Percentiles rank a stretch among this genome's conserved stretches.
phyloP scores from a whole-genome alignment of 2,888 invertebrate genomes.

The Cepaea hortensis region DNA sequence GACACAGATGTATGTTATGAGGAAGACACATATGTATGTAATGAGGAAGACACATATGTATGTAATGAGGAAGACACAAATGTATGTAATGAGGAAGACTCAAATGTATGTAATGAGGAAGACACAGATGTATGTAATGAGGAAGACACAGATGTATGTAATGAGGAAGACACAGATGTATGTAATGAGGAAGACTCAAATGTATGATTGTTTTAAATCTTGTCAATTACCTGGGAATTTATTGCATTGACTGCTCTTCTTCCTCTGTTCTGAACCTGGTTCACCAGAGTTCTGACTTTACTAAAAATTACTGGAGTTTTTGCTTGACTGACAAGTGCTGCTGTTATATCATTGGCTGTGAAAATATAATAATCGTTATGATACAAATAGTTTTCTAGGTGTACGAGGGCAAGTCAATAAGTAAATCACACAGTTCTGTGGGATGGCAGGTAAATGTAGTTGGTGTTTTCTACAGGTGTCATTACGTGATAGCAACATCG shows the following conservation, averaged over 20 bases:
- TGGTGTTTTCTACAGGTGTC: too few species aligned
- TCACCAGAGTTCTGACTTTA: constrained; percentile 56
- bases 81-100: too few species aligned
- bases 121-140: too few species aligned
- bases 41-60: background rate
- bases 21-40: too few species aligned
- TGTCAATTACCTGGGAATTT: background rate
- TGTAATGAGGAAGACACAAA: background rate
- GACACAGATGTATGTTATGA: background rate
- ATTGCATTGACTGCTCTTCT: constrained; percentile 17
- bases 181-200: background rate
- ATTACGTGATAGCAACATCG: too few species aligned
- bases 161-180: too few species aligned
- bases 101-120: background rate
- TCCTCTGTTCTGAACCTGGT: constrained; percentile 1
- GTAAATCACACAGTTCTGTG: too few species aligned
- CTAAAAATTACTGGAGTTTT: constrained; percentile 55
- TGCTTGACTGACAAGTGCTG: constrained; percentile 56
- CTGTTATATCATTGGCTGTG: constrained; percentile 62
- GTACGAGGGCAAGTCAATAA: too few species aligned
- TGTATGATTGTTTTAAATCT: background rate
- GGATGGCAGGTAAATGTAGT: too few species aligned
- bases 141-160: background rate
- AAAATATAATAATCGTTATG: background rate
- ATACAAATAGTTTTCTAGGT: too few species aligned